Conservation (phyloP, 2,113 vertebrate genomes). For the Callorhinus ursinus region DNA sequence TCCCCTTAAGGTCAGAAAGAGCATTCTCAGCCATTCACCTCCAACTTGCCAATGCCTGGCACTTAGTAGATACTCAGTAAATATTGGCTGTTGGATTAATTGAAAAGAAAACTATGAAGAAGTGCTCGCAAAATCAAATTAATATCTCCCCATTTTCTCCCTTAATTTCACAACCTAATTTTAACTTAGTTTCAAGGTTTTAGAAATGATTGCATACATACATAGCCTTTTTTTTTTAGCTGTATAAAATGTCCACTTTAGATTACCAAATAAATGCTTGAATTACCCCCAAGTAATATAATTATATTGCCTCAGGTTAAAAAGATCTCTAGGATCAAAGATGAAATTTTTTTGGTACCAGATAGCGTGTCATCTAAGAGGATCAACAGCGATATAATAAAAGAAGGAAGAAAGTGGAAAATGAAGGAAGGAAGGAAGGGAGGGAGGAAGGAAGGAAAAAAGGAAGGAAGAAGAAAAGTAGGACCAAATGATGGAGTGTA, state of each 20-base stretch:
- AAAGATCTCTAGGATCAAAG: not conserved
- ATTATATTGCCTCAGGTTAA: not conserved
- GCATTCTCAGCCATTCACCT: not conserved
- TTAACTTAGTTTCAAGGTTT: constrained; percentile 21
- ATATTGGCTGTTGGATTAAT: not conserved
- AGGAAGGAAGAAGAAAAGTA: not conserved
- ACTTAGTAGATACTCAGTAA: not conserved
- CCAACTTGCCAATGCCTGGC: not conserved
- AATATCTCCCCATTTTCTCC: not conserved
- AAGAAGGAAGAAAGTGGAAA: not conserved
- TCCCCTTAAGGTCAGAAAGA: not conserved
- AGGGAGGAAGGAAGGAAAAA: too few species aligned
- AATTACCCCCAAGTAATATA: not conserved
- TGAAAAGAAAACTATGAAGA: not conserved
- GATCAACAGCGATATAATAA: not conserved
- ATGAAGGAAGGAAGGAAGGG: not conserved
- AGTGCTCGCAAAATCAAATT: not conserved
- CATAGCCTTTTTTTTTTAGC: not conserved
- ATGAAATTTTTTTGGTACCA: not conserved
- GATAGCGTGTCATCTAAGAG: not conserved
- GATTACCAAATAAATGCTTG: not conserved
- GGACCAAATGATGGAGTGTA: not conserved
- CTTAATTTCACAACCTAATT: not conserved
- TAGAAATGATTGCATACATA: not conserved
- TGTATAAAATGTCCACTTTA: not conserved